Percentiles rank a stretch among this genome's conserved stretches.
Evolutionary conservation across 2,113 vertebrate species (phyloP).

Genomic region (Scatophagus argus): DNA sequence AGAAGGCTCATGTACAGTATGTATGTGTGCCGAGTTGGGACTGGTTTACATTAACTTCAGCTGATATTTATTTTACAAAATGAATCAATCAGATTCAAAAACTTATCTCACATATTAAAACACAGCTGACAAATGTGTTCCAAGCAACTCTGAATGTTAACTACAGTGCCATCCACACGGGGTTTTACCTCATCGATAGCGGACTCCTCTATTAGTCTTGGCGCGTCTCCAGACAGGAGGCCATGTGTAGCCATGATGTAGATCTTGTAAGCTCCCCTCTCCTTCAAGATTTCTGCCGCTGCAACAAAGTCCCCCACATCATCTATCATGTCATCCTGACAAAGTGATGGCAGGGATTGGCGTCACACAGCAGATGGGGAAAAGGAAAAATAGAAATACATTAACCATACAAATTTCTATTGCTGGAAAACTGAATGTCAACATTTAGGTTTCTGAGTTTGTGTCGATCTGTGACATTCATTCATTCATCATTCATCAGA

Average conservation of each 20-base stretch:
- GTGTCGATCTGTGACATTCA: too few species aligned
- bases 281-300: slow-evolving; percentile 96
- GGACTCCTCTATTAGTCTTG: slow-evolving; percentile 94
- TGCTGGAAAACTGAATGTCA: not conserved
- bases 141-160: not conserved
- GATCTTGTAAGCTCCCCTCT: slow-evolving; percentile 97
- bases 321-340: slow-evolving; percentile 97
- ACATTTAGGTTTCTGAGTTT: not conserved
- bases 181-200: slow-evolving; percentile 92
- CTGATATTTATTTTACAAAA: not conserved
- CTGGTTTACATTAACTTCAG: not conserved
- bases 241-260: slow-evolving; percentile 98
- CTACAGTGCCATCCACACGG: not conserved
- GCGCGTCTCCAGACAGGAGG: slow-evolving; percentile 95
- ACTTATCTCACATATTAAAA: not conserved
- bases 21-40: not conserved
- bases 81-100: not conserved
- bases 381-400: not conserved
- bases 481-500: too few species aligned
- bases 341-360: not conserved
- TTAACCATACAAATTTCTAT: not conserved
- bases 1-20: not conserved
- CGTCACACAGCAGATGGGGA: not conserved
- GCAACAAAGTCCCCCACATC: slow-evolving; percentile 96
- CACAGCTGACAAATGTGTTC: not conserved